Conservation (phyloP, 2,888 invertebrate genomes). For the Amphimallon solstitiale region DNA sequence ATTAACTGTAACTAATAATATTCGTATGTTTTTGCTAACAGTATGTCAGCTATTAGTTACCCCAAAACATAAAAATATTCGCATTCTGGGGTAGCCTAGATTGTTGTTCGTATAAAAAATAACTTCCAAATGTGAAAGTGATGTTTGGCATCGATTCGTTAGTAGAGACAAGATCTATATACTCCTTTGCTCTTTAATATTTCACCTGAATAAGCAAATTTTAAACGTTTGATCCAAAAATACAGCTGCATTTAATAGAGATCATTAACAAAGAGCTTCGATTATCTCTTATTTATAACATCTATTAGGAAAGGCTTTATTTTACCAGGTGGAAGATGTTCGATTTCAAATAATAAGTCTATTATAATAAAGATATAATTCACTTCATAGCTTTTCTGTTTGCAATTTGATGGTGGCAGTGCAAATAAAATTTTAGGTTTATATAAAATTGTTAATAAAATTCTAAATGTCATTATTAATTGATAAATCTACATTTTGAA, state of each 20-base stretch:
- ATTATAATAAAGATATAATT: not conserved
- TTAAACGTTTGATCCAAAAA: slow-evolving; percentile 8
- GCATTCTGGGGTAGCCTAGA: no score
- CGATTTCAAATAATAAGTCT: not conserved
- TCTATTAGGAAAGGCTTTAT: not conserved
- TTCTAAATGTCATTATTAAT: not conserved
- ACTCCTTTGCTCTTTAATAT: no score
- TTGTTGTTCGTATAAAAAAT: no score
- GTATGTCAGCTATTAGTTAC: no score
- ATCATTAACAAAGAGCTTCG: slow-evolving; percentile 1
- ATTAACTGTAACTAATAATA: no score
- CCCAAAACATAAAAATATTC: no score
- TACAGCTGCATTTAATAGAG: not conserved
- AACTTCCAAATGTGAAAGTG: no score
- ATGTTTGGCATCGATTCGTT: no score
- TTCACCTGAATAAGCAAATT: no score
- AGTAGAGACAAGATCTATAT: no score
- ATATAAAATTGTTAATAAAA: not conserved
- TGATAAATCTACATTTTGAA: not conserved
- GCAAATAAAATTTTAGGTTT: not conserved
- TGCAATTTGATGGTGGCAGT: not conserved
- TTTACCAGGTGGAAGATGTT: not conserved
- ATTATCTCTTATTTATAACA: not conserved
- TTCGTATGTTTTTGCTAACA: no score
- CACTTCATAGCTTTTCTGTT: not conserved